Percentiles rank a stretch among this genome's conserved stretches.
These are phyloP conservation scores for Meteorus colon DNA, from an alignment of 2,888 invertebrate species.

Conservation along the genomic window DNA sequence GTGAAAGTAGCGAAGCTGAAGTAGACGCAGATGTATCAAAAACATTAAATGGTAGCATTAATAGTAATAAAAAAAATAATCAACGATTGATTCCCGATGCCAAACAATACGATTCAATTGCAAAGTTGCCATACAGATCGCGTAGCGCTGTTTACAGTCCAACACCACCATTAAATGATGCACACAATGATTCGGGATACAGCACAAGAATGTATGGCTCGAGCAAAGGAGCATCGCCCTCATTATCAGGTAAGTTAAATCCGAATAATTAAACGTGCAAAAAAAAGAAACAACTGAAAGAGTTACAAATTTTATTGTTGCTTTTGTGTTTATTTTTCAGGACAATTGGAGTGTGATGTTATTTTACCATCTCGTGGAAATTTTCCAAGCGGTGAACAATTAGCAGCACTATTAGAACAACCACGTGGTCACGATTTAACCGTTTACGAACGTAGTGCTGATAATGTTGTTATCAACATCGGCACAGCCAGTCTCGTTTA, in stretches of 20 bases:
- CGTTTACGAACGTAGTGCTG: slow-evolving; percentile 64
- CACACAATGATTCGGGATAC: slow-evolving; percentile 90
- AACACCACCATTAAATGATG: slow-evolving; percentile 74
- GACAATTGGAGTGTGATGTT: slow-evolving; percentile 67
- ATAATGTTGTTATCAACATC: slow-evolving; percentile 72
- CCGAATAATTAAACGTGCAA: neutral
- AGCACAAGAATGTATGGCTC: slow-evolving; percentile 88
- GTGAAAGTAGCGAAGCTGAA: slow-evolving; percentile 66
- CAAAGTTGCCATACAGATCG: slow-evolving; percentile 70
- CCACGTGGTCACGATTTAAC: slow-evolving; percentile 65
- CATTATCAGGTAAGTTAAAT: slow-evolving; percentile 75
- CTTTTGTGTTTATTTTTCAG: slow-evolving; percentile 47
- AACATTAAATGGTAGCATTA: slow-evolving; percentile 54
- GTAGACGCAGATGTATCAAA: slow-evolving; percentile 58
- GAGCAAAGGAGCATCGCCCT: slow-evolving; percentile 85
- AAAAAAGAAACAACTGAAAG: neutral
- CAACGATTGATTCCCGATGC: slow-evolving; percentile 54
- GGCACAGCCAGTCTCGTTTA: slow-evolving; percentile 82
- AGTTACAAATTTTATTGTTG: neutral
- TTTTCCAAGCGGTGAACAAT: slow-evolving; percentile 63
- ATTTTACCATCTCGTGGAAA: slow-evolving; percentile 59
- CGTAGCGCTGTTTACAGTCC: slow-evolving; percentile 76
- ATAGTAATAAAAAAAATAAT: slow-evolving; percentile 21
- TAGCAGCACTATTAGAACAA: slow-evolving; percentile 63
- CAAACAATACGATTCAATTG: slow-evolving; percentile 64